Evolutionary conservation across 2,113 vertebrate genomes (phyloP).

Genomic region (Canis aureus): DNA sequence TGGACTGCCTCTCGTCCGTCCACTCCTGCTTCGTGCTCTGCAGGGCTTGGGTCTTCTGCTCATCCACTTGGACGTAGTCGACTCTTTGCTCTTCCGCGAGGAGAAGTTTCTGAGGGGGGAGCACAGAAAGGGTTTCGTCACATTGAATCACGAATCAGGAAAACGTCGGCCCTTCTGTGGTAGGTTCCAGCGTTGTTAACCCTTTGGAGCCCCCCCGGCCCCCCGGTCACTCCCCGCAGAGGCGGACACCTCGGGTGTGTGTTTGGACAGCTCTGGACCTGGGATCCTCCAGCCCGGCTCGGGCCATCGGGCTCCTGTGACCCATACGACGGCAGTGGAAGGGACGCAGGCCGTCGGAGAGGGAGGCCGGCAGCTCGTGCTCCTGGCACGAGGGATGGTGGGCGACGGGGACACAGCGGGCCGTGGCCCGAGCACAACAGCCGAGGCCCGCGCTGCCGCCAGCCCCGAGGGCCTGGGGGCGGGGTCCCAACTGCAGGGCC

Average conservation of each 20-base stretch:
- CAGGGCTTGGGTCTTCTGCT: slow-evolving; percentile 98
- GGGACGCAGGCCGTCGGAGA: background rate
- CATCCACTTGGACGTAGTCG: slow-evolving; percentile 97
- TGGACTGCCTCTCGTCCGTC: slow-evolving; percentile 96
- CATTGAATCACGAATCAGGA: background rate
- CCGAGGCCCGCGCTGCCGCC: background rate
- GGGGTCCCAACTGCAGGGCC: background rate
- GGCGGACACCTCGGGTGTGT: background rate
- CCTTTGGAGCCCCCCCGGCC: background rate
- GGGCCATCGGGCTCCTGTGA: background rate
- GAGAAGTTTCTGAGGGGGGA: slow-evolving; percentile 91
- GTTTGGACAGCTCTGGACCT: background rate
- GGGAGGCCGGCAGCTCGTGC: background rate
- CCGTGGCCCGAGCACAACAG: too few relatives aligned
- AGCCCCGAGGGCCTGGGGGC: background rate
- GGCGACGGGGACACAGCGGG: too few relatives aligned
- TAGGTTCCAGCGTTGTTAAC: background rate
- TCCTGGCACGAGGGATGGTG: background rate
- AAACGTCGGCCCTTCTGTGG: background rate
- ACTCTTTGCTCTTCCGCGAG: slow-evolving; percentile 95
- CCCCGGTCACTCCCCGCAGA: background rate
- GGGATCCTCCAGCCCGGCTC: background rate
- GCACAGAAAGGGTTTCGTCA: background rate
- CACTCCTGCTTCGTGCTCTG: slow-evolving; percentile 97
- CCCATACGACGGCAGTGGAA: background rate